These are phyloP conservation scores for Meta bourneti DNA, from an alignment of 2,888 invertebrate genomes.

Conservation along the genomic window DNA sequence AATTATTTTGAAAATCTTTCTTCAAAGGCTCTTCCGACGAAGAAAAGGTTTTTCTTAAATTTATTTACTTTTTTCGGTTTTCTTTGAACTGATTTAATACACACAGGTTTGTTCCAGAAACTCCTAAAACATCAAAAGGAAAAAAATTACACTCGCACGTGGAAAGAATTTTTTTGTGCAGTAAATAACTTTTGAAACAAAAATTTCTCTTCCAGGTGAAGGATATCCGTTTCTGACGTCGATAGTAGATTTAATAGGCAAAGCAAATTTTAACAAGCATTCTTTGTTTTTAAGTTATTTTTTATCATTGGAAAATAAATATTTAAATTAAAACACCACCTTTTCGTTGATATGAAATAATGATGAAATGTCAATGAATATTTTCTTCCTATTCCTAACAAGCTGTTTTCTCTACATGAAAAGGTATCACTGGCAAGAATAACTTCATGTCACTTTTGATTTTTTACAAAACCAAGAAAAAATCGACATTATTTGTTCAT, in stretches of 20 bases:
- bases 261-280: too few species aligned
- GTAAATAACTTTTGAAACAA: background rate
- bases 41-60: background rate
- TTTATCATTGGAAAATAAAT: too few species aligned
- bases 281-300: too few species aligned
- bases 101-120: slow-evolving; percentile 37
- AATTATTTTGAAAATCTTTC: slow-evolving; percentile 7
- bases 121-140: slow-evolving; percentile 31
- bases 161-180: background rate
- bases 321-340: too few species aligned
- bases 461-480: too few species aligned
- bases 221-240: background rate
- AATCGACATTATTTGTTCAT: too few species aligned
- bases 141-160: background rate
- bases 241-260: background rate
- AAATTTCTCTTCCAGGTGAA: background rate
- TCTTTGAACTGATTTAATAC: slow-evolving; percentile 19
- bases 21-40: slow-evolving; percentile 3
- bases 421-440: too few species aligned
- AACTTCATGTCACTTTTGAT: too few species aligned
- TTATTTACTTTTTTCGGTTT: background rate
- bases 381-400: too few species aligned
- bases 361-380: too few species aligned
- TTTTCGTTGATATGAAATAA: too few species aligned
- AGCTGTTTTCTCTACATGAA: too few species aligned